A percentile compares a stretch with the other conserved stretches of the same genome.
phyloP scores from a whole-genome alignment of 2,797 vertebrate species.

The Alca torda region DNA sequence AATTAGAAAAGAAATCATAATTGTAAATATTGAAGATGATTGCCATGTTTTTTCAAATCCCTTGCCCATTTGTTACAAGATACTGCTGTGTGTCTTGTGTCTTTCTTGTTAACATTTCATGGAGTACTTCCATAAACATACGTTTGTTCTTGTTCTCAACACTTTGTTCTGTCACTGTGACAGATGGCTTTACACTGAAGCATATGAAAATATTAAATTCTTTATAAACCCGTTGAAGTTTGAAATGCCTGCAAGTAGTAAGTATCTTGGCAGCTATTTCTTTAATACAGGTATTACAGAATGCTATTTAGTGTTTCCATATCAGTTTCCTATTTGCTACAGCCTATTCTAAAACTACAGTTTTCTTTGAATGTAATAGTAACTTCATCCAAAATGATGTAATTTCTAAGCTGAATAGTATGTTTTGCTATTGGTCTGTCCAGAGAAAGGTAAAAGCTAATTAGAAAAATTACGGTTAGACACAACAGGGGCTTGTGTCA shows the following conservation, averaged over 20 bases:
- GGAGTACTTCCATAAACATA: constrained; percentile 69
- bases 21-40: constrained; percentile 24
- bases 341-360: neutral
- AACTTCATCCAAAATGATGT: neutral
- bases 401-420: neutral
- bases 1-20: constrained; percentile 35
- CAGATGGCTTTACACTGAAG: constrained; percentile 76
- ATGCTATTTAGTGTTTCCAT: neutral
- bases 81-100: neutral
- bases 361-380: neutral
- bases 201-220: constrained; percentile 78
- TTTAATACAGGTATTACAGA: neutral
- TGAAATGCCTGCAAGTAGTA: constrained; percentile 32
- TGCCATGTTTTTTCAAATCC: neutral
- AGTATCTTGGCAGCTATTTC: neutral
- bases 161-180: constrained; percentile 62
- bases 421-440: neutral
- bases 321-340: neutral
- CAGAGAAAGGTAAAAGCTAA: neutral
- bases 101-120: constrained; percentile 46
- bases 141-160: constrained; percentile 63
- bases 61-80: constrained; percentile 19
- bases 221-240: constrained; percentile 60
- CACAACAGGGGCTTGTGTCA: neutral
- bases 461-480: neutral